Percentiles rank a stretch among this genome's conserved stretches.
phyloP scores from a whole-genome alignment of 2,113 vertebrate genomes.

The Prionailurus bengalensis region DNA sequence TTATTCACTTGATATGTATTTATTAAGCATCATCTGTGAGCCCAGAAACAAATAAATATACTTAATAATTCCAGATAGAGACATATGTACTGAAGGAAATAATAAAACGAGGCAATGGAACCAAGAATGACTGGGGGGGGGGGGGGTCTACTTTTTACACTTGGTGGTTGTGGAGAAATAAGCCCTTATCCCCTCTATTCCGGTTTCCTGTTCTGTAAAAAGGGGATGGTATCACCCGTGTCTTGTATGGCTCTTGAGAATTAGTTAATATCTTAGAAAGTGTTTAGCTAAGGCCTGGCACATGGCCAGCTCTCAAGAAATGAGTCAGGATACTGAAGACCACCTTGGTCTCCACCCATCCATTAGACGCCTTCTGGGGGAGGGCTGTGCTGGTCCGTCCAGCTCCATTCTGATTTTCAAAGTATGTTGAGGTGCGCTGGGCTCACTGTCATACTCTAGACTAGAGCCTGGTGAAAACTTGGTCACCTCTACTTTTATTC shows the following conservation, averaged over 20 bases:
- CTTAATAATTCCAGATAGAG: neutral
- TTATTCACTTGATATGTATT: neutral
- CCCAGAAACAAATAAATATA: neutral
- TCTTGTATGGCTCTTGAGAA: neutral
- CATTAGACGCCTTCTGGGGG: too few species aligned
- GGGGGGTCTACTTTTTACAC: neutral
- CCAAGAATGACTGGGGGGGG: neutral
- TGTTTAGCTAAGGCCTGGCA: neutral
- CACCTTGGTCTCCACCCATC: accelerated
- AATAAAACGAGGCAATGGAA: neutral
- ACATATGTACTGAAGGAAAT: neutral
- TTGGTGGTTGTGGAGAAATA: neutral
- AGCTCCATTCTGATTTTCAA: neutral
- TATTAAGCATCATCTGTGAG: neutral
- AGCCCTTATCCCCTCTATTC: neutral
- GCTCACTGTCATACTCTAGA: neutral
- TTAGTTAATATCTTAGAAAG: neutral
- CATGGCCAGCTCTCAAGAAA: neutral
- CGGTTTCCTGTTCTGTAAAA: neutral
- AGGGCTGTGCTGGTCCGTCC: too few species aligned
- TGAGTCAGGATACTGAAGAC: accelerated
- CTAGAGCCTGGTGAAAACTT: neutral
- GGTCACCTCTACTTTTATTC: neutral
- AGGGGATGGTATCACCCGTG: neutral
- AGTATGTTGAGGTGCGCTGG: neutral